Evolutionary conservation across 2,113 vertebrate species (phyloP).

Genomic region (Rhodinocichla rosea): DNA sequence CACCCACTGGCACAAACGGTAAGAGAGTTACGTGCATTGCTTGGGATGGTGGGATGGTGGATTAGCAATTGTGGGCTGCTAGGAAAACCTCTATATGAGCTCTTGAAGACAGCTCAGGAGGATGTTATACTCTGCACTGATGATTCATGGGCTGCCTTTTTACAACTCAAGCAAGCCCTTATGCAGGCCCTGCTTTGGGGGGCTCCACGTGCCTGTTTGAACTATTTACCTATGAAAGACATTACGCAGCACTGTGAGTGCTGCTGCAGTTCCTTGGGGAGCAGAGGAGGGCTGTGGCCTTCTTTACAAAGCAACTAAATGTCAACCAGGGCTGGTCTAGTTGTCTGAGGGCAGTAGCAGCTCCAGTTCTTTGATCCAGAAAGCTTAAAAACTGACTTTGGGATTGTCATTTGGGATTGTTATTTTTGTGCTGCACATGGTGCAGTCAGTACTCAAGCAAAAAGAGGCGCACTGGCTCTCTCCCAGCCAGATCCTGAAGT

Average conservation of each 20-base stretch:
- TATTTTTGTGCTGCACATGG: neutral
- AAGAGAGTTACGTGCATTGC: neutral
- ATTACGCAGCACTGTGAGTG: fast-evolving
- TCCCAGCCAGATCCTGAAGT: neutral
- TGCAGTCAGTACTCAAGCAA: fast-evolving
- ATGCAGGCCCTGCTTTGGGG: neutral
- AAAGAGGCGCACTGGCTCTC: neutral
- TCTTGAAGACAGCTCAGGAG: neutral
- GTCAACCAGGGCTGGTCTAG: neutral
- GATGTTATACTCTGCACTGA: neutral
- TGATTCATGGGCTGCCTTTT: neutral
- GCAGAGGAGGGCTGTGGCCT: neutral
- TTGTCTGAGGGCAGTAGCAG: neutral
- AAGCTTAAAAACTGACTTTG: neutral
- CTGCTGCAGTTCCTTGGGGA: fast-evolving
- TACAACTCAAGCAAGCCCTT: neutral
- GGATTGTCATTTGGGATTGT: neutral
- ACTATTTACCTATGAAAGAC: neutral
- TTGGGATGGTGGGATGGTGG: neutral
- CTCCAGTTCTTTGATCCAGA: neutral
- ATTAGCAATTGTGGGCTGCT: neutral
- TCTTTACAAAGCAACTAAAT: neutral
- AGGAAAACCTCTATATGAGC: neutral
- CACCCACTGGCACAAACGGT: neutral
- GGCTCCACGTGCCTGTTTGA: neutral